Evolutionary conservation across 2,888 invertebrate genomes (phyloP), one percentile per base, ranked within the genome.

Genomic region (Spilosoma lubricipeda): DNA sequence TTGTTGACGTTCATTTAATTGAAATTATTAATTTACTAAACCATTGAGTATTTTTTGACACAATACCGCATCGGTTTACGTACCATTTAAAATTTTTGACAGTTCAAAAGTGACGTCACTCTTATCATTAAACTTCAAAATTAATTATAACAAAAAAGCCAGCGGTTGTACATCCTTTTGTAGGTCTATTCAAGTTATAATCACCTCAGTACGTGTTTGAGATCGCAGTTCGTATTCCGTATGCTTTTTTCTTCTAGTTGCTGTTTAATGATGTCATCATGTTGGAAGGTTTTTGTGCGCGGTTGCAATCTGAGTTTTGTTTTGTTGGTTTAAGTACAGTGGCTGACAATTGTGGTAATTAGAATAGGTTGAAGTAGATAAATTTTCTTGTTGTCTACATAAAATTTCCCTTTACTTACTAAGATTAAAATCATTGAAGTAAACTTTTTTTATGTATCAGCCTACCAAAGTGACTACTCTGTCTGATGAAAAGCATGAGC

Each of bases 191-290:
- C 63, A 71, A 52, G 63, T 74, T 71, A 71, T 71, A 74, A 74
- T 68, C 74, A 70, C 67, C 59, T 70, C 52, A 9, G 67, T 67
- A 68, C 74, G 70, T 67, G 74, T 56, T 70, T 45, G 48, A 67
- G 65, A 70, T 39, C 69, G 27, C 73, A 42, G 23, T 69, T 48
- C 39, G 30, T 65, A 69, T 69, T 65, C 68, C 52, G 67, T 69
- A 33, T 52, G n/a, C 65, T 73, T 70, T 48, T 73, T 73, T 27
- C n/a, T 45, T 66, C 30, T 36, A 20, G 59, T 71, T 67, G 63
- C 74, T 67, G 27, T 70, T 20, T 71, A 71, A 74, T 71, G 67
- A 74, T 71, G 71, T 71, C 71, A 67, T 74, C 70, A 56, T 67
- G 73, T 66, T 64, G 15, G 18, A 66, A 65, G 65, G 59, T 74